Conservation (phyloP, 2,888 invertebrate species). For the Sipha maydis region DNA sequence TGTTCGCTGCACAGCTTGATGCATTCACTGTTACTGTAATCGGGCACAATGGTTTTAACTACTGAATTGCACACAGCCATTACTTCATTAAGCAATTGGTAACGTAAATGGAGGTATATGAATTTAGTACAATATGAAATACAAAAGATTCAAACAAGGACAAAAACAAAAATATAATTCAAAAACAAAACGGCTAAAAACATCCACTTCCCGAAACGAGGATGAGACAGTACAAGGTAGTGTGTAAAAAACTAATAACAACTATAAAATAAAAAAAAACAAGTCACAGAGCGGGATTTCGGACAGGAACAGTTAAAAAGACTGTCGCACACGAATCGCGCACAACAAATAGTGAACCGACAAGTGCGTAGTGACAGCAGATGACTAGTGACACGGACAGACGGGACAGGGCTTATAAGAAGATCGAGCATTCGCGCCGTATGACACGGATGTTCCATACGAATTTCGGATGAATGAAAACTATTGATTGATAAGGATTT, state of each 20-base stretch:
- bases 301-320: background rate
- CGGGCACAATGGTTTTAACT: conserved; percentile 55
- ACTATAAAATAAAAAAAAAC: background rate
- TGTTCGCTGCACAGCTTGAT: conserved; percentile 53
- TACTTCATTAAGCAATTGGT: conserved; percentile 6
- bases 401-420: no score
- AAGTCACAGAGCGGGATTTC: background rate
- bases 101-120: background rate
- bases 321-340: background rate
- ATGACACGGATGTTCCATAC: background rate
- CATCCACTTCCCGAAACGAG: background rate
- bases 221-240: background rate
- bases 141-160: background rate
- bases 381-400: background rate
- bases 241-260: background rate
- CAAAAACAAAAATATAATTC: background rate
- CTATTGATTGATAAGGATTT: conserved; percentile 55
- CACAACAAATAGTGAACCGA: background rate
- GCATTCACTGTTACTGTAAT: conserved; percentile 54
- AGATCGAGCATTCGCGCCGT: background rate
- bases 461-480: conserved; percentile 26
- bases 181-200: background rate
- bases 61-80: conserved; percentile 57
- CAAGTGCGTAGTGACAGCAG: no score
- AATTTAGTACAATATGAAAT: background rate